Conservation (phyloP, 2,113 vertebrate species). For the Edolisoma coerulescens region DNA sequence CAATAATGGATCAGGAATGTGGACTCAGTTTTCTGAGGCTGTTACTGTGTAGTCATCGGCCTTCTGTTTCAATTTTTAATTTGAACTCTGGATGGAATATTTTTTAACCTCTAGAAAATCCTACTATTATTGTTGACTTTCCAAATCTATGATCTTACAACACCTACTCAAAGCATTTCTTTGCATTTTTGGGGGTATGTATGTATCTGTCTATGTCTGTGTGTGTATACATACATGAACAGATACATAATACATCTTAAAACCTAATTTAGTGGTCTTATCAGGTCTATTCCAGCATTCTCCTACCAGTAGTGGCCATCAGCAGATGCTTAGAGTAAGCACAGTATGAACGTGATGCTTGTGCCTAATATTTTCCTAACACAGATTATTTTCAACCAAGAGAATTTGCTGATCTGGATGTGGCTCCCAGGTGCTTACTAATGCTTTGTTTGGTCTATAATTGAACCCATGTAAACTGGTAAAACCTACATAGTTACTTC, state of each 20-base stretch:
- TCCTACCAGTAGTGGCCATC: background rate
- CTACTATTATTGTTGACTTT: background rate
- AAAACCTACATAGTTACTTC: background rate
- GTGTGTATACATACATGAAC: background rate
- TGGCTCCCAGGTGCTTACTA: background rate
- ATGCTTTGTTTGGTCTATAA: background rate
- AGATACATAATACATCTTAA: background rate
- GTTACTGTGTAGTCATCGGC: background rate
- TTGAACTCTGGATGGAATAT: background rate
- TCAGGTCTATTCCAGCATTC: background rate
- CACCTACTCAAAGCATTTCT: background rate
- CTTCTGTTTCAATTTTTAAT: background rate
- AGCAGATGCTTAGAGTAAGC: background rate
- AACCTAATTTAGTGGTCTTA: background rate
- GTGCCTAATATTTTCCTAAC: background rate
- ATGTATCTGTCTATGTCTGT: background rate
- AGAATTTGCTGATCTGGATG: background rate
- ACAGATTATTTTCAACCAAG: background rate
- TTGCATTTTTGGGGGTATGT: fast-evolving
- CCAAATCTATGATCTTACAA: background rate
- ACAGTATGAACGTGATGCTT: background rate
- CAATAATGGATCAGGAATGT: background rate
- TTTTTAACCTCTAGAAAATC: background rate
- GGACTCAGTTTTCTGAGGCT: background rate
- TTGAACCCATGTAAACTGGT: background rate